Conservation (phyloP, 2,797 vertebrate genomes). For the Cuculus canorus region DNA sequence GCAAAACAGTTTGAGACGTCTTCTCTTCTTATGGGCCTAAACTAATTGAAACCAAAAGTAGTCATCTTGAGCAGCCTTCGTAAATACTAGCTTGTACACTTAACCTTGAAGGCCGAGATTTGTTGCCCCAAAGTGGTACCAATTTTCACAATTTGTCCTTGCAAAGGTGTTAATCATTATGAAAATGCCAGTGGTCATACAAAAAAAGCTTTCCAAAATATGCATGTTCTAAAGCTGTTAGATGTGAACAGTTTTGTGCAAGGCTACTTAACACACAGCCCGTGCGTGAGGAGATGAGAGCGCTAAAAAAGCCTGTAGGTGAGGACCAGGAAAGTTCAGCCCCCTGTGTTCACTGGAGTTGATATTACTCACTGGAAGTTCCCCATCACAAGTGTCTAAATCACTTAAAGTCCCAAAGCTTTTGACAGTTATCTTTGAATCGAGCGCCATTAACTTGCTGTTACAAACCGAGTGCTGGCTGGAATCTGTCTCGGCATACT, state of each 20-base stretch:
- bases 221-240: fast-evolving
- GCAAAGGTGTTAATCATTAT: constrained; percentile 40
- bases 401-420: background rate
- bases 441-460: background rate
- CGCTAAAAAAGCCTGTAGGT: background rate
- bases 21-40: background rate
- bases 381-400: background rate
- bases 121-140: background rate
- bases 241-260: background rate
- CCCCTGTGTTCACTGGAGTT: background rate
- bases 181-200: background rate
- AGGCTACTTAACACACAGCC: background rate
- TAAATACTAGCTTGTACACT: background rate
- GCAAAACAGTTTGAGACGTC: background rate
- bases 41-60: background rate
- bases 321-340: background rate
- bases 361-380: background rate
- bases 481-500: background rate
- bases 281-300: background rate
- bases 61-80: background rate
- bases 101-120: background rate
- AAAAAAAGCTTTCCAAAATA: background rate
- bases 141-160: constrained; percentile 29
- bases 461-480: background rate
- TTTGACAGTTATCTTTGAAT: background rate